Evolutionary conservation across 1,140 invertebrate genomes (phyloP).

Genomic region (Leptinotarsa lineolata): DNA sequence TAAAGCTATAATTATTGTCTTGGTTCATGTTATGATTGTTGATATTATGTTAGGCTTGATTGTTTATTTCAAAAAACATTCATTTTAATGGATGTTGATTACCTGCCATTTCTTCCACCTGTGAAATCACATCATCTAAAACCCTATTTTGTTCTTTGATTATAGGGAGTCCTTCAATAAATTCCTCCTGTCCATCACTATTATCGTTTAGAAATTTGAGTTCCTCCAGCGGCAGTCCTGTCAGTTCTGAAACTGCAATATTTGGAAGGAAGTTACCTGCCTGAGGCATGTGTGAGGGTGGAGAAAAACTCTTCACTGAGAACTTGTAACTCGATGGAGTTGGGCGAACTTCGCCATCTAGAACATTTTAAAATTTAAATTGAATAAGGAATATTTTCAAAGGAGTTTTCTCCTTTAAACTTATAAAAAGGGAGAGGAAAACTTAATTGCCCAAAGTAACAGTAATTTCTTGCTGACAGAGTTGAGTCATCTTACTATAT

Average conservation of each 20-base stretch:
- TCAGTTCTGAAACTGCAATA: constrained; percentile 66
- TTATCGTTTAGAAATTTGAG: constrained; percentile 69
- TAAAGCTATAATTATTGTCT: no score
- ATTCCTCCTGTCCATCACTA: constrained; percentile 70
- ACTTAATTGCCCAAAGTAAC: no score
- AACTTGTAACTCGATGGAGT: constrained; percentile 47
- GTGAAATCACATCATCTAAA: constrained; percentile 71
- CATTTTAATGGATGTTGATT: constrained; percentile 31
- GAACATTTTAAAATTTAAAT: constrained; percentile 30
- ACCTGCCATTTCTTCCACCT: constrained; percentile 75
- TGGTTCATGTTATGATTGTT: no score
- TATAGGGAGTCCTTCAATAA: constrained; percentile 69
- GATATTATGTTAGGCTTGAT: no score
- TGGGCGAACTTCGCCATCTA: constrained; percentile 43
- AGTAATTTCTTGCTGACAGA: no score
- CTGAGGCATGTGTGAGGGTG: constrained; percentile 35
- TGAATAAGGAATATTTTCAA: no score
- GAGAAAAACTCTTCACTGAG: constrained; percentile 43
- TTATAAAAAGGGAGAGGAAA: no score
- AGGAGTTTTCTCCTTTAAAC: no score
- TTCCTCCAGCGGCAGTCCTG: constrained; percentile 69
- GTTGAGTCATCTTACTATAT: no score
- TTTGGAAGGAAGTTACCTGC: constrained; percentile 15
- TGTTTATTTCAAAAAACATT: no score
- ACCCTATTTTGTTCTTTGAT: constrained; percentile 69